A percentile compares a stretch with the other conserved stretches of the same genome.
These are phyloP conservation scores for Nymphicus hollandicus DNA, from an alignment of 2,113 vertebrate genomes.

Conservation along the genomic window DNA sequence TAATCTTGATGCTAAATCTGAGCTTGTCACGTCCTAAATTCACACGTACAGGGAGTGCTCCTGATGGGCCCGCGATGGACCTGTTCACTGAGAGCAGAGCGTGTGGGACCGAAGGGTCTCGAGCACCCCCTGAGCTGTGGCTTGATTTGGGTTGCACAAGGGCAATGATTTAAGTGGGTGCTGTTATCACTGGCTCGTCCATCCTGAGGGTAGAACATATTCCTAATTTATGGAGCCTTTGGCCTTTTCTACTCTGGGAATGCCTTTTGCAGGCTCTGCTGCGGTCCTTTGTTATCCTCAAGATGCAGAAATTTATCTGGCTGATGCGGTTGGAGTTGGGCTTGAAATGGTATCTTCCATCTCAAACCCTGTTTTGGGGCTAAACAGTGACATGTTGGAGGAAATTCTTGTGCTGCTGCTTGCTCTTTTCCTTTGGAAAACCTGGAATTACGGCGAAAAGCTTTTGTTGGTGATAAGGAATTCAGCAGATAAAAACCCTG, in stretches of 20 bases:
- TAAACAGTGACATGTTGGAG: background rate
- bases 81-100: background rate
- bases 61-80: background rate
- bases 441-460: background rate
- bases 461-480: background rate
- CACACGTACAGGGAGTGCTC: background rate
- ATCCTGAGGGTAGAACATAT: background rate
- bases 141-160: background rate
- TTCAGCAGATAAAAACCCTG: background rate
- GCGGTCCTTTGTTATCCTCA: background rate
- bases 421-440: background rate
- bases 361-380: background rate
- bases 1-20: constrained; percentile 18
- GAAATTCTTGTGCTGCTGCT: background rate
- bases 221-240: background rate
- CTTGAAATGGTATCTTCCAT: background rate
- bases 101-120: background rate
- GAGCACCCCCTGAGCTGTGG: background rate
- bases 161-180: background rate
- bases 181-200: too few species aligned
- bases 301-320: background rate
- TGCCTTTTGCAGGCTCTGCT: background rate
- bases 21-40: background rate
- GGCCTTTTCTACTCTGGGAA: background rate
- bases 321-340: background rate